Evolutionary conservation across 2,113 vertebrate species (phyloP), one percentile per base, ranked within the genome.

Genomic region (Neodon shergylaensis): DNA sequence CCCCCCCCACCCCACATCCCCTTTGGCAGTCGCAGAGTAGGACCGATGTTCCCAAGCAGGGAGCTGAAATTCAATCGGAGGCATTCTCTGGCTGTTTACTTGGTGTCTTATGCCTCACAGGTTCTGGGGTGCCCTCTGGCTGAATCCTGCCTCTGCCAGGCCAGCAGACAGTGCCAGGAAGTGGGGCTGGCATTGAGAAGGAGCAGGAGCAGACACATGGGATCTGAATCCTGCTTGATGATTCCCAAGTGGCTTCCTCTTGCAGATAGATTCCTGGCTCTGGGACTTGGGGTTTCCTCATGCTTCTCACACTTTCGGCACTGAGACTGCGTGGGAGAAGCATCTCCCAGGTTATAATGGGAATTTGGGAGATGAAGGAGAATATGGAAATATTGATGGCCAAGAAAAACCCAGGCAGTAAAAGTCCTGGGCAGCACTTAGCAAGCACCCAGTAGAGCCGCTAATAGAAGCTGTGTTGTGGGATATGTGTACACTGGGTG

Each of bases 51-150:
- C 21, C 91, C 78, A 49, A 95, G 78, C 16, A 70, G 94, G 72
- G 91, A 96, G 90, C 89, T 97, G 97, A 97, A 97, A 98, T 92
- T 92, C 87, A 96, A 95, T 77, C 73, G 47, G 84, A 95, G 89
- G 92, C 90, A 96, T 96, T 97, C 96, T 83, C 10, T 33, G 93
- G 95, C 94, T 98, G 97, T 98, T 97, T 98, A 98, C 97, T 96
- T 93, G 96, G 97, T 96, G 94, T 97, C 68, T 92, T 87, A 82
- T 97, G 96, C 93, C 88, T 97, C 77, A 91, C 93, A 44, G 89
- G n/a, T 96, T 97, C 92, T 93, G 82, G 22, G 73, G 73, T 94
- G 87, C 91, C 97, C 93, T 95, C 93, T 95, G 91, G 91, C 95
- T 96, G 89, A 92, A 90, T 84, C 83, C 90, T 7, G 33, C 28